phyloP scores from a whole-genome alignment of 2,888 invertebrate species.

The Campopleginae sp. region DNA sequence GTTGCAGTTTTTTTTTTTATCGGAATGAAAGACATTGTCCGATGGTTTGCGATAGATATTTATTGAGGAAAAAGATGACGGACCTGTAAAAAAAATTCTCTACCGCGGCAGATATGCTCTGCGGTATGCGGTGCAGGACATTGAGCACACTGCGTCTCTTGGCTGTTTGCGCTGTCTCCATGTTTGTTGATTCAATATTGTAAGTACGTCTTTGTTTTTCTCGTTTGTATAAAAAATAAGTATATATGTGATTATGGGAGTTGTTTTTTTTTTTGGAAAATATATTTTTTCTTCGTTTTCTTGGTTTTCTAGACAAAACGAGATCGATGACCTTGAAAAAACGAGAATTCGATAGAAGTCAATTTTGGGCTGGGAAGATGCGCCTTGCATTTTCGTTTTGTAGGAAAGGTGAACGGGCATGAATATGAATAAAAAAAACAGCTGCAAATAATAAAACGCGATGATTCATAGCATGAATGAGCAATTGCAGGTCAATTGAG shows the following conservation, averaged over 20 bases:
- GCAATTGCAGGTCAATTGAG: constrained; percentile 16
- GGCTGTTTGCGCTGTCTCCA: constrained; percentile 23
- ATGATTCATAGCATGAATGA: constrained; percentile 12
- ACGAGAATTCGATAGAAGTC: neutral
- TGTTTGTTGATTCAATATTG: constrained; percentile 1
- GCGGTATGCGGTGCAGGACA: constrained; percentile 75
- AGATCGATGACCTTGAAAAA: neutral
- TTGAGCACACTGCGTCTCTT: constrained; percentile 37
- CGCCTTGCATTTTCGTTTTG: neutral
- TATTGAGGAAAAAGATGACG: constrained; percentile 37
- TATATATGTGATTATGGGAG: neutral
- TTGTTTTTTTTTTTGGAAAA: neutral
- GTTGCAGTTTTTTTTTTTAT: neutral
- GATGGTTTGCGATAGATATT: neutral
- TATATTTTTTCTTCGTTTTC: neutral
- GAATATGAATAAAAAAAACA: neutral
- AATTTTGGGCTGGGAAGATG: neutral
- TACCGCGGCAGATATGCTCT: constrained; percentile 75
- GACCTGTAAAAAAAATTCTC: constrained; percentile 79
- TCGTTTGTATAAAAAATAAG: neutral
- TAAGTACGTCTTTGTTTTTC: neutral
- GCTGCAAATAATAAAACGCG: neutral
- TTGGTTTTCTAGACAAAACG: neutral
- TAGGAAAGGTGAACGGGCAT: neutral
- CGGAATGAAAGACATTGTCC: neutral